Evolutionary conservation across 2,888 invertebrate species (phyloP).

Genomic region (Erynnis tages): DNA sequence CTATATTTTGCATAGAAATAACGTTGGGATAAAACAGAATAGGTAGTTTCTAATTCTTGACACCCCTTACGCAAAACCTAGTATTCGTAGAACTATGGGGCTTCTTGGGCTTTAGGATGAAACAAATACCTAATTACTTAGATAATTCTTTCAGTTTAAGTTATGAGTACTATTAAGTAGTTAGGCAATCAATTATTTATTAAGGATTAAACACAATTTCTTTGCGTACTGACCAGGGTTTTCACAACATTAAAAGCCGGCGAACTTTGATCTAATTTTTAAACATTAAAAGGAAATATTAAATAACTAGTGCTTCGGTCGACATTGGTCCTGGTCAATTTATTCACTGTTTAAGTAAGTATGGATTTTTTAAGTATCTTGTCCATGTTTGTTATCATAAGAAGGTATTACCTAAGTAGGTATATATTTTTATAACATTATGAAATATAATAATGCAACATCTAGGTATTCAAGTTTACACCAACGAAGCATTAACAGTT

Average conservation of each 20-base stretch:
- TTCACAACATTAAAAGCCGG: neutral
- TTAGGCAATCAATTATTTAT: slow-evolving; percentile 6
- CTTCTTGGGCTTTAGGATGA: slow-evolving; percentile 3
- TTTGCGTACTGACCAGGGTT: too few relatives aligned
- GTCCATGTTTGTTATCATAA: neutral
- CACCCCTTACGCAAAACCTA: neutral
- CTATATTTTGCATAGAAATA: neutral
- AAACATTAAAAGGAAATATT: neutral
- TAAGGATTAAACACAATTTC: too few relatives aligned
- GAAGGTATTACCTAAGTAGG: neutral
- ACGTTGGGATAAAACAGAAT: slow-evolving; percentile 2
- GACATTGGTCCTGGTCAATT: slow-evolving; percentile 11
- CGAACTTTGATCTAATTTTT: neutral
- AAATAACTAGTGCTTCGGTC: neutral
- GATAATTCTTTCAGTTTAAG: slow-evolving; percentile 8
- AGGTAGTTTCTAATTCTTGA: neutral
- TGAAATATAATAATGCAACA: slow-evolving; percentile 21
- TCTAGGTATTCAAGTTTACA: slow-evolving; percentile 25
- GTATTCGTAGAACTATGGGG: slow-evolving; percentile 10
- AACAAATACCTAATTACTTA: slow-evolving; percentile 2
- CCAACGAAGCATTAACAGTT: slow-evolving; percentile 26
- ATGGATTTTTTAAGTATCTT: neutral
- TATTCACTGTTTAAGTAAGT: neutral
- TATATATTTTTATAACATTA: slow-evolving; percentile 16
- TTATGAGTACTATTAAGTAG: slow-evolving; percentile 24